Evolutionary conservation across 2,113 vertebrate genomes (phyloP), one percentile per base, ranked within the genome.

Genomic region (Cromileptes altivelis): DNA sequence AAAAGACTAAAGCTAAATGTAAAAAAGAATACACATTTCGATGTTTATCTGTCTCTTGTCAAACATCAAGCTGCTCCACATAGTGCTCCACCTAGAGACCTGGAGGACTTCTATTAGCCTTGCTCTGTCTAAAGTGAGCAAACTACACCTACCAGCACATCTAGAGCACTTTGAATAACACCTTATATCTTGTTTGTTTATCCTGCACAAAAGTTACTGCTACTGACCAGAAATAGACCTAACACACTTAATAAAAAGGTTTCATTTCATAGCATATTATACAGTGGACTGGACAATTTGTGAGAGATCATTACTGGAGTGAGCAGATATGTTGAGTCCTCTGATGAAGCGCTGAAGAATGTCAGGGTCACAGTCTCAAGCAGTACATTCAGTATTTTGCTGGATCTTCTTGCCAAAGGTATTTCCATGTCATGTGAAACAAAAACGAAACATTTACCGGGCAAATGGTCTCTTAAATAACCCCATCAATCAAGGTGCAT

Each of bases 351-450:
- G 0, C 56, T 65, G 68, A 64, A 58, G 33, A 73, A 69, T 71
- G 50, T 75, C 56, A 62, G 2, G 50, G 52, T 75, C 58, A 74
- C 14, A 15, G 9, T 68, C 53, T 75, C 17, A 17, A 42, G 47
- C 23, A 55, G 25, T 42, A 25, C 19, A 57, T 37, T 11, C 3
- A 25, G 45, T 47, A 33, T 49, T 73, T 63, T 63, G 25, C 69
- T 69, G 33, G 47, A 73, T 61, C 47, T 37, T 37, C n/a, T 55
- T 76, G 65, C 57, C 12, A 64, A 42, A 64, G 47, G 4, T 52
- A 47, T 85, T 81, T 40, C 3, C 45, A 67, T 27, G 10, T 50
- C 49, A 30, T 6, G 12, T 55, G 13, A 14, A 69, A 33, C 23
- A 74, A 79, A 60, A 55, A 52, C 5, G 1, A 57, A 47, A 49